Conservation (phyloP, 2,888 invertebrate species). For the Toxonevra muliebris region DNA sequence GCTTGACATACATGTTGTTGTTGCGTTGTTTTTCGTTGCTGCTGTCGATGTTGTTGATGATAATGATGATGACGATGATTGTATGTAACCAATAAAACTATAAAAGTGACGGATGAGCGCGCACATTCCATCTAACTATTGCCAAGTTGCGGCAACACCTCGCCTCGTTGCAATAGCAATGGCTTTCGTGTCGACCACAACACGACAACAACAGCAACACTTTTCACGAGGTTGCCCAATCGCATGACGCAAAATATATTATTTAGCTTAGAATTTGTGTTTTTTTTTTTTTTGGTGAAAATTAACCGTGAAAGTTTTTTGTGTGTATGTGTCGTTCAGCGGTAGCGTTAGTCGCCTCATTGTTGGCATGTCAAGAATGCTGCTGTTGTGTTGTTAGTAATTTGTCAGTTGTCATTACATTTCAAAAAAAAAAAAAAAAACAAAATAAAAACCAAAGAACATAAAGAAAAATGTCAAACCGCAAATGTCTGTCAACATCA, state of each 20-base stretch:
- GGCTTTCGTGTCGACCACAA: constrained; percentile 1
- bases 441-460: not conserved
- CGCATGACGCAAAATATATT: constrained; percentile 19
- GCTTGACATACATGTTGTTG: constrained; percentile 31
- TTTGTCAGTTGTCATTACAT: constrained; percentile 44
- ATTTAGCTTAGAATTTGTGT: constrained; percentile 9
- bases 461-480: constrained; percentile 20
- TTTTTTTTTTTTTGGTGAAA: constrained; percentile 13
- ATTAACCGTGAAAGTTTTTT: constrained; percentile 15
- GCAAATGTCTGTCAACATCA: constrained; percentile 30
- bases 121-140: constrained; percentile 21
- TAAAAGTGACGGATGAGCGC: constrained; percentile 32
- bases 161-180: not conserved
- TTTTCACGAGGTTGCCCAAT: not conserved
- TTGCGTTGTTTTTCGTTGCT: constrained; percentile 19
- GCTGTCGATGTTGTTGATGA: constrained; percentile 13
- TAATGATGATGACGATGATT: constrained; percentile 18
- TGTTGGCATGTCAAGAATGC: not conserved
- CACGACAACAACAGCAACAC: not conserved
- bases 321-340: not conserved
- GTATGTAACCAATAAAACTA: constrained; percentile 32
- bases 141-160: constrained; percentile 22
- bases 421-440: not conserved
- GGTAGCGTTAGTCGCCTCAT: constrained; percentile 19
- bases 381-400: constrained; percentile 29